Conservation (phyloP, 1,140 invertebrate species). For the Lepidotrigona ventralis region DNA sequence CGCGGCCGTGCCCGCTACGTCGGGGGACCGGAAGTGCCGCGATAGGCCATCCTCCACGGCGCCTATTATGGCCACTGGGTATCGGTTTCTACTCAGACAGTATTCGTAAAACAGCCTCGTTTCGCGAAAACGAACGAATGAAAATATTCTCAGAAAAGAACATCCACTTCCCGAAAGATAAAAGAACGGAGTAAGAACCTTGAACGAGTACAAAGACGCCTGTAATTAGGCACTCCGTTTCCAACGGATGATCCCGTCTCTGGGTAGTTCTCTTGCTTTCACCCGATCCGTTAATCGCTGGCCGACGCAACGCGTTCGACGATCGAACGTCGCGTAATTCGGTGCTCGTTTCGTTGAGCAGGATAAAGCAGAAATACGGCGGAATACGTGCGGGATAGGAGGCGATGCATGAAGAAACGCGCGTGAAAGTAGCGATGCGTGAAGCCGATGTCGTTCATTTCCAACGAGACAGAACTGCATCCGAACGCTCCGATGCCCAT, state of each 20-base stretch:
- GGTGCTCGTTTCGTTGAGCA: no score
- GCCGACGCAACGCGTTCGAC: background rate
- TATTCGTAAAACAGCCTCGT: background rate
- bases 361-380: background rate
- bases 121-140: background rate
- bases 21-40: conserved; percentile 31
- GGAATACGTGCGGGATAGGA: background rate
- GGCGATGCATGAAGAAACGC: background rate
- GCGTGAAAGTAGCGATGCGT: conserved; percentile 10
- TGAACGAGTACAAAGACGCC: background rate
- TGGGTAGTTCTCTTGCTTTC: background rate
- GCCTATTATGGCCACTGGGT: conserved; percentile 21
- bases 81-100: background rate
- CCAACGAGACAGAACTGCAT: background rate
- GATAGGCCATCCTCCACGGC: conserved; percentile 24
- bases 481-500: conserved; percentile 1
- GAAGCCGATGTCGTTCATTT: background rate
- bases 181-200: background rate
- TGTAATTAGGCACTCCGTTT: conserved; percentile 12
- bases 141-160: background rate
- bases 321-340: background rate
- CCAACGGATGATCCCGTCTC: background rate
- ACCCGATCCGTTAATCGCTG: background rate
- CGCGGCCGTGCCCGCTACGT: background rate
- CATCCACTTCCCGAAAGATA: background rate